Conservation (phyloP, 2,113 vertebrate species). For the Ia io region DNA sequence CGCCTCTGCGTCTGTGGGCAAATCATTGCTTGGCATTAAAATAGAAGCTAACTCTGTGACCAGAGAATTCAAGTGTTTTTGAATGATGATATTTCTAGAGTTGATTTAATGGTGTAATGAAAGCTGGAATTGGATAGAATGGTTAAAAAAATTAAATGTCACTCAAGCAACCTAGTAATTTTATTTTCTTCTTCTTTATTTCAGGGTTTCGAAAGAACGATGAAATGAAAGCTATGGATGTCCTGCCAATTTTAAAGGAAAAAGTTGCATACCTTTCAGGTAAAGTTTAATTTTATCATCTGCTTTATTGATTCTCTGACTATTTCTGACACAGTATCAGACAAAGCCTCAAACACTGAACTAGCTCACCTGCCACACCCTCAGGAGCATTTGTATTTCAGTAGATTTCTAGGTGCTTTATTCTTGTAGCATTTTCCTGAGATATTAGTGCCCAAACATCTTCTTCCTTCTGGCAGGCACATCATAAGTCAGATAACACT, state of each 20-base stretch:
- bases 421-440: not conserved
- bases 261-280: conserved; percentile 98
- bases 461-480: not conserved
- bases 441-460: not conserved
- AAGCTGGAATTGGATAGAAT: not conserved
- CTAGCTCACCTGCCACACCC: not conserved
- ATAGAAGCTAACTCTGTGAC: not conserved
- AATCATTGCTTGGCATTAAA: not conserved
- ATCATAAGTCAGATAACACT: not conserved
- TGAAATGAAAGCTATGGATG: conserved; percentile 97
- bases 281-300: conserved; percentile 73
- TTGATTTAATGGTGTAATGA: not conserved
- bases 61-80: not conserved
- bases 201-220: conserved; percentile 98
- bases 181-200: conserved; percentile 66
- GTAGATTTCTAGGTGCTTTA: not conserved
- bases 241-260: conserved; percentile 97
- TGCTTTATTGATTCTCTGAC: not conserved
- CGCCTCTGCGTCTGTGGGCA: not conserved
- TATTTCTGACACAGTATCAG: not conserved
- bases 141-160: not conserved
- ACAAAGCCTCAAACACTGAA: not conserved
- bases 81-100: not conserved
- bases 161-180: conserved; percentile 47
- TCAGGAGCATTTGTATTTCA: not conserved